Evolutionary conservation across 2,113 vertebrate genomes (phyloP), one percentile per base, ranked within the genome.

Genomic region (Struthidea cinerea): DNA sequence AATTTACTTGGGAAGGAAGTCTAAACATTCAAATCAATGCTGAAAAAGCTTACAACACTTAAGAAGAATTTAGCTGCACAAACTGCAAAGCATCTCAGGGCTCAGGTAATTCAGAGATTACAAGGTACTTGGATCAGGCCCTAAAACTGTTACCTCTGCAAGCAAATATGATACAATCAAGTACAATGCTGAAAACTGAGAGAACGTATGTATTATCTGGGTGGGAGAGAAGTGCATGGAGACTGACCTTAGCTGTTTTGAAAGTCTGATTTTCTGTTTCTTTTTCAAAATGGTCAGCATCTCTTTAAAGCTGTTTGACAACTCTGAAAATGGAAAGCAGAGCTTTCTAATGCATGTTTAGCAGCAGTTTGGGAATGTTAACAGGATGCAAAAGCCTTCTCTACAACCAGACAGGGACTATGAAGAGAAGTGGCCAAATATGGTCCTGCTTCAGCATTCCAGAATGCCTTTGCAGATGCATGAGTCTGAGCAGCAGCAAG

Each of bases 361-460:
- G 88, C 74, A 92, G 95, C 85, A 92, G 92, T 79, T 52, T 1
- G 17, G 96, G 87, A 96, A 97, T 69, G 92, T 37, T 60, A 87
- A 50, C 75, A 83, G 90, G 64, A 86, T 89, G 70, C 39, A 93
- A 93, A 97, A 94, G 71, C 78, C 60, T 85, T 35, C 71, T 82
- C 49, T 16, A 46, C 77, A 93, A 46, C 82, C 67, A 86, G 70
- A 60, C 20, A 46, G 91, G 67, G 93, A 87, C 93, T 92, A 44
- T 12, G 71, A 80, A 95, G 84, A 56, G 30, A 96, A 93, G 93
- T 95, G 76, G 91, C 97, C 97, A 98, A 98, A 98, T 97, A 98
- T 89, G 97, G 97, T 96, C 55, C 90, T 97, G 90, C 89, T 87
- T 87, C 89, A 87, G 79, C 93, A 82, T 91, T 82, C 88, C 47